A percentile compares a stretch with the other conserved stretches of the same genome.
These are phyloP conservation scores for Lithobates pipiens DNA, from an alignment of 2,797 vertebrate genomes.

Conservation along the genomic window DNA sequence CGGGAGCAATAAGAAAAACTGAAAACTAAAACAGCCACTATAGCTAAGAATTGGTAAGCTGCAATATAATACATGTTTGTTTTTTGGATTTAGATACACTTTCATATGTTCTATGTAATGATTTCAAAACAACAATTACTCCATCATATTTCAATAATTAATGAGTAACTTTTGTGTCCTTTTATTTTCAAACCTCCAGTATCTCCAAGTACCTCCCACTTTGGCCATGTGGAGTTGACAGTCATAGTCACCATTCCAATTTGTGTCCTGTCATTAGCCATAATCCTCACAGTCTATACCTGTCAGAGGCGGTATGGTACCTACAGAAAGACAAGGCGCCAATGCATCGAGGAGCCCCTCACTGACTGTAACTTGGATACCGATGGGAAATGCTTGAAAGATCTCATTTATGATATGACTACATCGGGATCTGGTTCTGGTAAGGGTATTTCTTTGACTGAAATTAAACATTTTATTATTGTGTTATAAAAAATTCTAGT, in stretches of 20 bases:
- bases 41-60: no score
- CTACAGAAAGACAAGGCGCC: constrained; percentile 74
- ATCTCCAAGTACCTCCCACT: constrained; percentile 68
- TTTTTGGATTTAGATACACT: no score
- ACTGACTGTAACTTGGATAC: constrained; percentile 83
- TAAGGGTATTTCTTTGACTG: constrained; percentile 67
- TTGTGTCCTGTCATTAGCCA: constrained; percentile 79
- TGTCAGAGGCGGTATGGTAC: constrained; percentile 77
- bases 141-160: no score
- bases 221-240: constrained; percentile 78
- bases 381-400: constrained; percentile 87
- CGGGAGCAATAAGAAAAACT: no score
- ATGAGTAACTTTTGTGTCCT: background rate
- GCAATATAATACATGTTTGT: no score
- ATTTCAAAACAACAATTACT: no score
- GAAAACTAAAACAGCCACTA: no score
- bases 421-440: constrained; percentile 97
- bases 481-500: background rate
- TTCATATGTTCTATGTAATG: no score
- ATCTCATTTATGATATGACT: constrained; percentile 92
- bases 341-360: constrained; percentile 85
- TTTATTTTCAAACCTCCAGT: constrained; percentile 57
- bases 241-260: constrained; percentile 80
- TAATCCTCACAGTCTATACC: constrained; percentile 75
- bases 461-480: no score